Base-by-base conservation (phyloP, 2,113 vertebrate species). In the Condylura cristata region DNA sequence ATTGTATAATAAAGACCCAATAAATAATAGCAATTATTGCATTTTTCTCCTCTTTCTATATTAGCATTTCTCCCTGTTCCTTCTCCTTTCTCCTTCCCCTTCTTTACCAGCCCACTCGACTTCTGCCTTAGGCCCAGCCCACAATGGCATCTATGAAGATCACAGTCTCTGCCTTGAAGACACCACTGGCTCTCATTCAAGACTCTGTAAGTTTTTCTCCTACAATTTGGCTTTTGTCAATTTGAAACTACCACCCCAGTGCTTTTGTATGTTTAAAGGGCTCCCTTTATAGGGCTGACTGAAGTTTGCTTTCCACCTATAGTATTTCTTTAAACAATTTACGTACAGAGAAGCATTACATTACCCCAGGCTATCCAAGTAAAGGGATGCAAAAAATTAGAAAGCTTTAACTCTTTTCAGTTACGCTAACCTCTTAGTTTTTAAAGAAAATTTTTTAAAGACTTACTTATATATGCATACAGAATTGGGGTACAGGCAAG, bases 251-350 rank as follows among this genome's bases (percentile, higher is more conserved):
- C 18, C 24, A 24, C 26, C 17, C 17, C 12, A 34, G 11, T 26
- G 14, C 24, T 20, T 90, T 51, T 87, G 32, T 30, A 84, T 68
- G 2, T 48, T 70, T 8, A 20, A 58, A 80, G 13, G 3, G 2
- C 28, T 44, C 3, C 28, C 22, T 71, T 86, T 71, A 72, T 3
- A 82, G 17, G 16, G 28, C 53, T 72, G 60, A 79, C 26, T 74
- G 20, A 90, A 68, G 44, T 80, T 66, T 60, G 28, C 34, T 58
- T 94, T 74, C 56, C 2, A 95, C 66, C 56, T 63, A 9, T 8
- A 30, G 6, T 8, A 30, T 93, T 93, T 93, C 82, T 78, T 90
- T 65, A 51, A 90, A 34, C 4, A 56, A 60, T 68, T 74, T 39
- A 17, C 4, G 65, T 60, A 70, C 2, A 34, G 0, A 65, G 18